phyloP scores from a whole-genome alignment of 2,797 vertebrate species.

The Amblyraja radiata region DNA sequence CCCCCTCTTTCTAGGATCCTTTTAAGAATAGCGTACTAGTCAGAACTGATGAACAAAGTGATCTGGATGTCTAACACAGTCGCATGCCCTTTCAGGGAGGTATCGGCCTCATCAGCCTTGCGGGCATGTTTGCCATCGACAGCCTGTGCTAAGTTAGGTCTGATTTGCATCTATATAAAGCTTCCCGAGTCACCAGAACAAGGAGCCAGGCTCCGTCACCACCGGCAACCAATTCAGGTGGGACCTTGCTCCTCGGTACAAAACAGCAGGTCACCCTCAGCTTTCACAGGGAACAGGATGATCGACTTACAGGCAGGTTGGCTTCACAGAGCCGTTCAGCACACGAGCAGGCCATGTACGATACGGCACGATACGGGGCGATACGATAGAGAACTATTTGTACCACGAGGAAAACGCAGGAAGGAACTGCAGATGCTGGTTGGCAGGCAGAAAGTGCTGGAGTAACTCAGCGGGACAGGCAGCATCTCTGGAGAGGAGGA shows the following conservation, averaged over 20 bases:
- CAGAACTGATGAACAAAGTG: slow-evolving; percentile 4
- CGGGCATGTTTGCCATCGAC: slow-evolving; percentile 25
- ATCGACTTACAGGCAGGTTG: not conserved
- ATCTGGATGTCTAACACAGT: slow-evolving; percentile 19
- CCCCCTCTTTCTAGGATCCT: not conserved
- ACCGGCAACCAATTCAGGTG: not conserved
- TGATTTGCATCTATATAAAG: slow-evolving; percentile 32
- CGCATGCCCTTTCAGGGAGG: slow-evolving; percentile 20
- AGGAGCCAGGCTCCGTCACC: not conserved
- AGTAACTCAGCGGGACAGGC: too few species aligned
- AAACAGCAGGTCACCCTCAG: not conserved
- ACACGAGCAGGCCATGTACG: too few species aligned
- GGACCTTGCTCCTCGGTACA: not conserved
- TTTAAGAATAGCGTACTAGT: slow-evolving; percentile 18
- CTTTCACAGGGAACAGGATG: not conserved
- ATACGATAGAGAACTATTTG: too few species aligned
- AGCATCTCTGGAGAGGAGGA: too few species aligned
- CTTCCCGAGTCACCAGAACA: slow-evolving; percentile 13
- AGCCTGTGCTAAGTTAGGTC: not conserved
- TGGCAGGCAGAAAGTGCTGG: too few species aligned
- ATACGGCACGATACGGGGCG: too few species aligned
- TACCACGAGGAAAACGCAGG: too few species aligned
- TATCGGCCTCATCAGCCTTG: slow-evolving; percentile 14
- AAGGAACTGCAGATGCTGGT: too few species aligned
- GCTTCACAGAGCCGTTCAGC: too few species aligned